Evolutionary conservation across 2,888 invertebrate species (phyloP), one percentile per base, ranked within the genome.

Genomic region (Halocaridina rubra): DNA sequence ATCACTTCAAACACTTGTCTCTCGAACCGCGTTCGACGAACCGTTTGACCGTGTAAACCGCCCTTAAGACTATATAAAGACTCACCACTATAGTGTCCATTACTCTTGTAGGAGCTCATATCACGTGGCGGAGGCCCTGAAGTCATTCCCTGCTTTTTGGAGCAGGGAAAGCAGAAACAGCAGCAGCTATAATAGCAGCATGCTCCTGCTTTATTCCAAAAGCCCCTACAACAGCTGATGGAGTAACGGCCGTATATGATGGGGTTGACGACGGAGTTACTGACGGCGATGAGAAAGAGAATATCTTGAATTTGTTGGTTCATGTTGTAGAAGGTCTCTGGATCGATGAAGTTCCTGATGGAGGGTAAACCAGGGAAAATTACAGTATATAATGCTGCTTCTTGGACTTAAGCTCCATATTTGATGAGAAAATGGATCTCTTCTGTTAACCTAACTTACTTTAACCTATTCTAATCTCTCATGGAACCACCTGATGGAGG

Each of bases 241-340:
- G 75, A 76, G 81, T 78, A 88, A 46, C 86, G 76, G 22, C 88
- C 88, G 75, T 88, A 88, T 39, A 88, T 80, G n/a, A 88, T 72
- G 0, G 88, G 88, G 69, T 88, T 88, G 22, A 88, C 84, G 5
- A 82, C 82, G 22, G 86, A 86, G 75, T 88, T 88, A 32, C 82
- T 84, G 30, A 88, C 88, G 27, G 86, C 88, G 24, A 86, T 80
- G 53, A 88, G 77, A 79, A 88, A 88, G 13, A 88, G 78, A 32
- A 86, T 61, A n/a, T 88, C 88, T 32, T 88, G 88, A 3, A 86
- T 29, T 24, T 84, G 80, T 53, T 76, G 80, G 57, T 86, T 84
- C 85, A 88, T 84, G 59, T 74, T 64, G 64, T 84, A 69, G 84
- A 86, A 82, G 7, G 86, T 86, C 46, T 71, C 71, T 1, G 80